These are phyloP conservation scores for Microctonus hyperodae DNA, from an alignment of 2,888 invertebrate genomes.

Conservation along the genomic window DNA sequence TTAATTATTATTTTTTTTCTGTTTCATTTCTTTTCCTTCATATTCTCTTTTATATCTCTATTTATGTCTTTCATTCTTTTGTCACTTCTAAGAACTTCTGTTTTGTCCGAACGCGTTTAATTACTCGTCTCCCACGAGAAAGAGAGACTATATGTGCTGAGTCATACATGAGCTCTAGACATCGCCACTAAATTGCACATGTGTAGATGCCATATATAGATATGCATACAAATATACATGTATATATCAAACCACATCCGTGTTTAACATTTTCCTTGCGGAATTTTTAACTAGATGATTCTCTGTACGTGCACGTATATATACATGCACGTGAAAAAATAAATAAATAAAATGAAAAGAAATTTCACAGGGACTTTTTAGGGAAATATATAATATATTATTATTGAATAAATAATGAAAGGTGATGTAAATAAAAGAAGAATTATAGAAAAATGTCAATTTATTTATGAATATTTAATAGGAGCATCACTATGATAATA, in stretches of 20 bases:
- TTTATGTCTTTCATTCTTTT: constrained; percentile 20
- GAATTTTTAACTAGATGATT: constrained; percentile 14
- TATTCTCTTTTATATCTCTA: constrained; percentile 15
- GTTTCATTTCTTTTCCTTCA: background rate
- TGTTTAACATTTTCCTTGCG: constrained; percentile 26
- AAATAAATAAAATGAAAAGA: background rate
- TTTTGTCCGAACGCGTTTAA: constrained; percentile 37
- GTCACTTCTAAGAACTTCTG: constrained; percentile 37
- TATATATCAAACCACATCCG: constrained; percentile 11
- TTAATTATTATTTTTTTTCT: too few relatives aligned
- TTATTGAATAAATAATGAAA: background rate
- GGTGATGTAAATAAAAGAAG: background rate
- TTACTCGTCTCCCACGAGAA: constrained; percentile 39
- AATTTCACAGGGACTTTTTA: background rate
- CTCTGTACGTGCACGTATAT: constrained; percentile 2
- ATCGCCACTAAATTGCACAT: constrained; percentile 2
- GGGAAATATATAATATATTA: too few relatives aligned
- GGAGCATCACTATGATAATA: too few relatives aligned
- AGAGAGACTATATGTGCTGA: constrained; percentile 28
- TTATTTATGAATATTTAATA: background rate
- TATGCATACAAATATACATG: constrained; percentile 16
- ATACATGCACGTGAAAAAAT: background rate
- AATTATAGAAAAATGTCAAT: background rate
- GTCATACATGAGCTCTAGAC: constrained; percentile 29
- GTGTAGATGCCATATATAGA: constrained; percentile 1